Evolutionary conservation across 2,113 vertebrate species (phyloP).

Genomic region (Pachyramphus minor): DNA sequence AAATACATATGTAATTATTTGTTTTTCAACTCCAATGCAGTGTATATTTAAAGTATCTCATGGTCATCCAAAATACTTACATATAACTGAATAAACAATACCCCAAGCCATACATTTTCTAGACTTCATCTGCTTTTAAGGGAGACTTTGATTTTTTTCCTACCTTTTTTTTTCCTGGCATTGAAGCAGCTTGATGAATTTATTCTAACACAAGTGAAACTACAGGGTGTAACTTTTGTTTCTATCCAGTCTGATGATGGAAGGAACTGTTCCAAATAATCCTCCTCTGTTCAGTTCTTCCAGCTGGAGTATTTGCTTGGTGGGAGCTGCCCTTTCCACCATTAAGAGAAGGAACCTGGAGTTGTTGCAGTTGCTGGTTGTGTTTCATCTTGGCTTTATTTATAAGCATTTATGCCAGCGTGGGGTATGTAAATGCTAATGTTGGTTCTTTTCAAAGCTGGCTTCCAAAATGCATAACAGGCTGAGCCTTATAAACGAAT

Average conservation of each 20-base stretch:
- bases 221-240: neutral
- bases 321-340: conserved; percentile 9
- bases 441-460: neutral
- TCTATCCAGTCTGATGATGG: neutral
- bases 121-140: conserved; percentile 7
- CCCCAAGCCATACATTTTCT: neutral
- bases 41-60: neutral
- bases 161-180: neutral
- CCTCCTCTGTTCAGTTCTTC: neutral
- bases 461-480: conserved; percentile 66
- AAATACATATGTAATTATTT: neutral
- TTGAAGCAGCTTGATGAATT: neutral
- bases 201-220: neutral
- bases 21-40: neutral
- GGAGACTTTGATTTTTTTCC: conserved; percentile 19
- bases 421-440: conserved; percentile 57
- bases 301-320: neutral
- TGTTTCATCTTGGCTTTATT: conserved; percentile 10
- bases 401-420: neutral
- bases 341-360: neutral
- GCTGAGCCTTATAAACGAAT: conserved; percentile 73
- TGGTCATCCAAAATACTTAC: neutral
- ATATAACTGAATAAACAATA: neutral
- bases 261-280: conserved; percentile 23
- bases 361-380: neutral